Percentiles rank a stretch among this genome's conserved stretches.
phyloP scores from a whole-genome alignment of 92 coral and sea anemone genomes.

The Palythoa heliodiscus region DNA sequence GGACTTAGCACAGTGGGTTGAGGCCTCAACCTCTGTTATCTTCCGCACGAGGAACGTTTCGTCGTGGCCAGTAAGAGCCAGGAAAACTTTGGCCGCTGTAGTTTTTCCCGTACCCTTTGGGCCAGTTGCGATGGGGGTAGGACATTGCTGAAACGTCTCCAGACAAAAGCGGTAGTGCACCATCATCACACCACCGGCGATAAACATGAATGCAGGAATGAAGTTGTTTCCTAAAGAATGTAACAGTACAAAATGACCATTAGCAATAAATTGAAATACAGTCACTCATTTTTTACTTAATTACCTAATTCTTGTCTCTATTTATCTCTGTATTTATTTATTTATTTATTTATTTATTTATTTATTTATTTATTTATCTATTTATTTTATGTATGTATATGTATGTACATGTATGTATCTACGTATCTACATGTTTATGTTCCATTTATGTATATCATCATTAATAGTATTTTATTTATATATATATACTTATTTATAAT shows the following conservation, averaged over 20 bases:
- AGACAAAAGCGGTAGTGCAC: conserved; percentile 36
- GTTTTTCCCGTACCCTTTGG: conserved; percentile 59
- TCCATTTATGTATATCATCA: no score
- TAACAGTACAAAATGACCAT: not conserved
- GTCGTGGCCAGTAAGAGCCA: conserved; percentile 34
- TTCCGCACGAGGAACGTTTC: conserved; percentile 9
- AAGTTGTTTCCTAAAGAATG: conserved; percentile 29
- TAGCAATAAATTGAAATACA: no score
- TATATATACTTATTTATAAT: no score
- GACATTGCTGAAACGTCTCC: conserved; percentile 26
- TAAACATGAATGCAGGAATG: conserved; percentile 28
- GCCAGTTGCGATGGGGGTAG: not conserved
- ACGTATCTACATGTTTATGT: not conserved
- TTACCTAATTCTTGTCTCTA: no score
- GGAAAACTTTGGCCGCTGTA: conserved; percentile 45
- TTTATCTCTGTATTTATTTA: no score
- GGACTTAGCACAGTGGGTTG: not conserved
- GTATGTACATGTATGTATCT: not conserved
- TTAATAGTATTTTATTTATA: no score
- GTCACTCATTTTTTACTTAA: no score
- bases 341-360: no score
- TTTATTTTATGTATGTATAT: no score
- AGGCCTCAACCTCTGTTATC: conserved; percentile 11
- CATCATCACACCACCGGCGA: conserved; percentile 37
- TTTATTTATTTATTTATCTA: no score